These are phyloP conservation scores for Anseranas semipalmata DNA, from an alignment of 2,113 vertebrate genomes.

Conservation along the genomic window DNA sequence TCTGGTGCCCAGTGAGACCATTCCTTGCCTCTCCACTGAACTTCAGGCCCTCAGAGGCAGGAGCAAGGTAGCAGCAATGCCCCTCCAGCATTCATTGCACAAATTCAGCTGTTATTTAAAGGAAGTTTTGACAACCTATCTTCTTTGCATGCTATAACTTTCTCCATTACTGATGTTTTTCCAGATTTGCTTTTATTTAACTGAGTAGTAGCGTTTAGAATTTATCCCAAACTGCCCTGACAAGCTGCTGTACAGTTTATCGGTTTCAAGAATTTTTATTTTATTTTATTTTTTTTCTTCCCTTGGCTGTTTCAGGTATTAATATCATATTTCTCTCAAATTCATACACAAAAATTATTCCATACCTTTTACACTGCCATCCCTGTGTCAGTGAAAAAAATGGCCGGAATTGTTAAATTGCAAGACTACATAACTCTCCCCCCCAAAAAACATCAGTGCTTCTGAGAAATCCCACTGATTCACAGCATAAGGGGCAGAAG, in stretches of 20 bases:
- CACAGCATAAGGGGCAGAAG: constrained; percentile 21
- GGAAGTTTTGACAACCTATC: neutral
- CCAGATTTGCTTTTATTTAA: neutral
- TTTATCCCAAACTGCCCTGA: neutral
- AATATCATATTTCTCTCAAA: constrained; percentile 4
- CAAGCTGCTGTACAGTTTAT: neutral
- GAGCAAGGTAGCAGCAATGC: neutral
- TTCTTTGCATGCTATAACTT: neutral
- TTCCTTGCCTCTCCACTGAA: neutral
- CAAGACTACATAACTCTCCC: neutral
- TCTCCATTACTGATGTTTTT: neutral
- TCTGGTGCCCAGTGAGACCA: neutral
- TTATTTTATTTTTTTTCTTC: neutral
- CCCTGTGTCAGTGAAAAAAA: neutral
- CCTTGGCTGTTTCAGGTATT: neutral
- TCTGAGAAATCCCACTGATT: neutral
- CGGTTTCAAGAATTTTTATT: neutral
- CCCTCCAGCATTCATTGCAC: accelerated
- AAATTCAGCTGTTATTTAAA: neutral
- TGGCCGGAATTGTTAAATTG: neutral
- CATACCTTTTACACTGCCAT: neutral
- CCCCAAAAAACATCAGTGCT: neutral
- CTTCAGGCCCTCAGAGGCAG: neutral
- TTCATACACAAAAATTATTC: neutral
- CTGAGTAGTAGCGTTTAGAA: neutral